A percentile compares a stretch with the other conserved stretches of the same genome.
Evolutionary conservation across 2,113 vertebrate genomes (phyloP).

Genomic region (Ceyx cyanopectus): DNA sequence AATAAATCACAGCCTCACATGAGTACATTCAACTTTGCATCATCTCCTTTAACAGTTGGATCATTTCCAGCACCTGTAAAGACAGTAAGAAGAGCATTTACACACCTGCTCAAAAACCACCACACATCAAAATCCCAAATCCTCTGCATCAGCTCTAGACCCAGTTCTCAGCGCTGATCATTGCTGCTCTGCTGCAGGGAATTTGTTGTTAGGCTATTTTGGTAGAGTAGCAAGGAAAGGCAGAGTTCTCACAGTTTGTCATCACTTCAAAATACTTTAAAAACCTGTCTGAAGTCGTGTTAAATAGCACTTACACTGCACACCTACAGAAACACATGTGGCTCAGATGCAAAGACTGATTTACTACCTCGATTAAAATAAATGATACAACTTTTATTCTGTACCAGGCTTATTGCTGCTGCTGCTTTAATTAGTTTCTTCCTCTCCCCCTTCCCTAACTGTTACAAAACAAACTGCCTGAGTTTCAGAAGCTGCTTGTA

Average conservation of each 20-base stretch:
- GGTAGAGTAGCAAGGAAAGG: background rate
- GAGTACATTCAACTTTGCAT: no score
- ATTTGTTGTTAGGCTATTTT: background rate
- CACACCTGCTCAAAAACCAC: background rate
- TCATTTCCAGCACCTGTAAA: constrained; percentile 92
- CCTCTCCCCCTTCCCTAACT: background rate
- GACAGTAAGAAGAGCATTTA: background rate
- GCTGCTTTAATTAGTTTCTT: fast-evolving
- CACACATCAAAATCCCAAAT: background rate
- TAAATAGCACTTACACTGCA: background rate
- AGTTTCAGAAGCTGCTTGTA: background rate
- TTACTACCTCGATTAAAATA: background rate
- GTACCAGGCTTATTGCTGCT: background rate
- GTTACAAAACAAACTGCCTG: background rate
- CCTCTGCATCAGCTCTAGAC: background rate
- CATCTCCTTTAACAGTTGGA: constrained; percentile 35
- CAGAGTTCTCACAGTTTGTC: background rate
- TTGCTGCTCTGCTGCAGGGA: background rate
- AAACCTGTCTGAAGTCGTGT: background rate
- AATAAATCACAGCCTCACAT: no score
- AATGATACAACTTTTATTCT: background rate
- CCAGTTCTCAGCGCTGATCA: background rate
- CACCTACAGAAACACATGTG: background rate
- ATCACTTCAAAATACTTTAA: background rate
- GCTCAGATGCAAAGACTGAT: background rate